Evolutionary conservation across 2,113 vertebrate species (phyloP).

Genomic region (Pheucticus melanocephalus): DNA sequence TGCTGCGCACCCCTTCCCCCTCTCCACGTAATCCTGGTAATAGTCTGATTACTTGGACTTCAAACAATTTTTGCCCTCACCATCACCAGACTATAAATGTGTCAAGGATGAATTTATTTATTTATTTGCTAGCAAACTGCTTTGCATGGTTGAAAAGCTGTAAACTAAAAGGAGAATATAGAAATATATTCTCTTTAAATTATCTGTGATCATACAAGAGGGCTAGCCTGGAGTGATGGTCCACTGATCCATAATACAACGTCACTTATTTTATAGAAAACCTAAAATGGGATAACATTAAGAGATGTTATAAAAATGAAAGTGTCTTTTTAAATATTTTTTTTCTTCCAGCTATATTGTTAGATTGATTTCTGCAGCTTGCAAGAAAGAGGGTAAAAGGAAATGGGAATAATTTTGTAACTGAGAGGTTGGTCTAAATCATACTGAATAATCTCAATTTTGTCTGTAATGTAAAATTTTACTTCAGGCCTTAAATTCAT

Average conservation of each 20-base stretch:
- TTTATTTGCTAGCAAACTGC: neutral
- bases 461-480: neutral
- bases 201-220: neutral
- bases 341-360: neutral
- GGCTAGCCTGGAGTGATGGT: neutral
- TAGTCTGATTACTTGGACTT: neutral
- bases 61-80: neutral
- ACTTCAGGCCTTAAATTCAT: neutral
- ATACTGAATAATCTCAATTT: neutral
- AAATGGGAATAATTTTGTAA: neutral
- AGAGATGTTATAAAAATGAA: neutral
- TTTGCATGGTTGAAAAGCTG: neutral
- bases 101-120: neutral
- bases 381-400: neutral
- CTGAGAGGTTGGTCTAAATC: neutral
- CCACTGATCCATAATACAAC: neutral
- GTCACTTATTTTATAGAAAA: neutral
- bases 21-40: neutral
- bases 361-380: neutral
- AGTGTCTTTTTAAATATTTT: neutral
- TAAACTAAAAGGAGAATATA: neutral
- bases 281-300: neutral
- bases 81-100: neutral
- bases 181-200: neutral
- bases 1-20: neutral